Base-by-base conservation (phyloP, 2,113 vertebrate genomes). In the Albula goreensis region DNA sequence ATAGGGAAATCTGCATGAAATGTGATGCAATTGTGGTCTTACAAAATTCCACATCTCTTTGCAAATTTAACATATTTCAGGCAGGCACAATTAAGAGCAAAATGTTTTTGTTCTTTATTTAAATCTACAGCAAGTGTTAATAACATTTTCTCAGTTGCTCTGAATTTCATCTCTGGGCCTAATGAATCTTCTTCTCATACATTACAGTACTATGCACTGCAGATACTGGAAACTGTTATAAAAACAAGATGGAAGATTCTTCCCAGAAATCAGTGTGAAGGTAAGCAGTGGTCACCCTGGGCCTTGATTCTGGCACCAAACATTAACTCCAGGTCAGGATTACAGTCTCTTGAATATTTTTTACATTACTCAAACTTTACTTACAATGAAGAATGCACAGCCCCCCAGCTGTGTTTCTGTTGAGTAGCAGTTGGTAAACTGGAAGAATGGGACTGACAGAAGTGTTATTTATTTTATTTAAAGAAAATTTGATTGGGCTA, bases 181-280 rank as follows among this genome's bases (percentile, higher is more conserved):
- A 78, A 88, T 53, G 7, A 12, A 1, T 4, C 0, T 93, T 52
- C 13, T 93, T 84, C 87, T 95, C 78, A 94, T 95, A 94, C 96
- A 95, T 97, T 94, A 95, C 96, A 99, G 98, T 99, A 99, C 93
- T 99, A 99, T 91, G 98, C 98, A 53, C 96, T 99, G 90, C 98
- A 99, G 94, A 99, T 99, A 92, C 95, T 99, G 93, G 98, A 99
- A 95, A 97, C 97, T 0, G 98, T 99, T 93, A 99, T 99, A 92
- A 99, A 99, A 96, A 99, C 98, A 88, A 97, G 98, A 91, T 99
- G 98, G 98, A 99, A 99, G 95, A 98, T 99, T 94, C 97, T 99
- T 78, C 98, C 98, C 7, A 96, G 98, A 90, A 97, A 97, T 95
- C 98, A 99, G 77, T 99, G 98, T 90, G 98, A 99, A 96, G 98